These are phyloP conservation scores for Lasioglossum figueresi DNA, from an alignment of 2,888 invertebrate genomes.

Conservation along the genomic window DNA sequence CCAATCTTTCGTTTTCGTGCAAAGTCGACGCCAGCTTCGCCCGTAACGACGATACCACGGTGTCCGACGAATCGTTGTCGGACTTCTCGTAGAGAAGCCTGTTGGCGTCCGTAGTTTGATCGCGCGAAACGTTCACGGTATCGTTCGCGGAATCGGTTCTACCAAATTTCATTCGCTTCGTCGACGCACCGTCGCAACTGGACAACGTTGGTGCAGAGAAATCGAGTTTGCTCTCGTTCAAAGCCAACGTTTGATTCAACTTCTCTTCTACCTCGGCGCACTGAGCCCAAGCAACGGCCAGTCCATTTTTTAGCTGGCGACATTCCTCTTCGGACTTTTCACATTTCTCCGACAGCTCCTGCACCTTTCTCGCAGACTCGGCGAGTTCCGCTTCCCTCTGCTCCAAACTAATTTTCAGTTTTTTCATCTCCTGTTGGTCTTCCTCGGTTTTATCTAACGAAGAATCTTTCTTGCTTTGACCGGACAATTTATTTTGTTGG, in stretches of 20 bases:
- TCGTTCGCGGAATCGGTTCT: conserved; percentile 33
- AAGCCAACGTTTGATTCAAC: conserved; percentile 74
- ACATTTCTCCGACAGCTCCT: conserved; percentile 68
- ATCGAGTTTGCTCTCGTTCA: conserved; percentile 69
- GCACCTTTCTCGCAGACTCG: conserved; percentile 67
- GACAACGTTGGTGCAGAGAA: conserved; percentile 52
- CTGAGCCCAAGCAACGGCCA: conserved; percentile 79
- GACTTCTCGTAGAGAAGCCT: conserved; percentile 22
- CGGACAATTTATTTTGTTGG: conserved; percentile 2
- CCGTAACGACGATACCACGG: conserved; percentile 14
- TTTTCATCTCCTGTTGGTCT: conserved; percentile 70
- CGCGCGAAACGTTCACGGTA: background rate
- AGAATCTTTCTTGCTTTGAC: conserved; percentile 11
- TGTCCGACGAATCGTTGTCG: conserved; percentile 33
- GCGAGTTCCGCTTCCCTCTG: conserved; percentile 69
- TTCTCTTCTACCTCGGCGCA: conserved; percentile 79
- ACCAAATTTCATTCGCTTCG: conserved; percentile 25
- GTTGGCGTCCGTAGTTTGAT: conserved; percentile 31
- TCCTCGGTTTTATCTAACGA: conserved; percentile 40
- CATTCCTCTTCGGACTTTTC: conserved; percentile 73
- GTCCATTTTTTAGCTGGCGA: conserved; percentile 76
- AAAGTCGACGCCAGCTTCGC: conserved; percentile 28
- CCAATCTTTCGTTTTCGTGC: conserved; percentile 59
- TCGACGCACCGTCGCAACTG: conserved; percentile 27
- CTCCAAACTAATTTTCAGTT: conserved; percentile 66